A percentile compares a stretch with the other conserved stretches of the same genome.
Conservation (phyloP, 2,888 invertebrate species). For the Netelia inedita region DNA sequence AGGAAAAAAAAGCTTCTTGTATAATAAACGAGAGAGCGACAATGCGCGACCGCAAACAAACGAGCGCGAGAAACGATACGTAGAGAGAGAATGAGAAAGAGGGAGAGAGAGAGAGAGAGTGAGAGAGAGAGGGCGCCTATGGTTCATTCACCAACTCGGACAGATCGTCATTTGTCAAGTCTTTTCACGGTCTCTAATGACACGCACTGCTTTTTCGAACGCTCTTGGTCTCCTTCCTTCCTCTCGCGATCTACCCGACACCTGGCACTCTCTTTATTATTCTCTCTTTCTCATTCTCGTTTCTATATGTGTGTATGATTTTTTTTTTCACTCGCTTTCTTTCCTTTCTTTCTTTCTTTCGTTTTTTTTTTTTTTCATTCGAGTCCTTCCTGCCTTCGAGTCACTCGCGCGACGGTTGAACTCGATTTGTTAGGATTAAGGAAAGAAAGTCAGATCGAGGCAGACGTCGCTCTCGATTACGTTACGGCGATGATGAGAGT, state of each 20-base stretch:
- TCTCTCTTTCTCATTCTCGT: conserved; percentile 61
- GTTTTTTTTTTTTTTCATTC: conserved; percentile 69
- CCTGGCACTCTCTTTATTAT: conserved; percentile 83
- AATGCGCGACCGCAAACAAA: conserved; percentile 85
- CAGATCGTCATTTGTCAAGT: conserved; percentile 85
- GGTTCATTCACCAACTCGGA: conserved; percentile 82
- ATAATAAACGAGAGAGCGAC: conserved; percentile 71
- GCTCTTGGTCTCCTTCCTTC: conserved; percentile 72
- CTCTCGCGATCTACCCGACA: conserved; percentile 76
- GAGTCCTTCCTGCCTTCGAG: conserved; percentile 47
- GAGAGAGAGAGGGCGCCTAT: conserved; percentile 84
- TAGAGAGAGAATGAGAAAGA: no score
- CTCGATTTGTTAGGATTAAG: conserved; percentile 84
- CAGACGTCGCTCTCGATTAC: conserved; percentile 53
- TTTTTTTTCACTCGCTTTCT: conserved; percentile 41
- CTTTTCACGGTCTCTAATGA: conserved; percentile 84
- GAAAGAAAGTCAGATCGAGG: conserved; percentile 65
- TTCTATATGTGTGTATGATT: conserved; percentile 24
- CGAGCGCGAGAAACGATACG: conserved; percentile 74
- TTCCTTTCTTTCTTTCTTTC: conserved; percentile 71
- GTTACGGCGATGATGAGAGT: conserved; percentile 17
- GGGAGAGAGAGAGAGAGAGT: no score
- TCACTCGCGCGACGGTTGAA: conserved; percentile 79
- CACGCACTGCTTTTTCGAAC: conserved; percentile 83
- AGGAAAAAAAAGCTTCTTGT: no score